Percentiles rank a stretch among this genome's conserved stretches.
These are phyloP conservation scores for Procavia capensis DNA, from an alignment of 2,113 vertebrate species.

Conservation along the genomic window DNA sequence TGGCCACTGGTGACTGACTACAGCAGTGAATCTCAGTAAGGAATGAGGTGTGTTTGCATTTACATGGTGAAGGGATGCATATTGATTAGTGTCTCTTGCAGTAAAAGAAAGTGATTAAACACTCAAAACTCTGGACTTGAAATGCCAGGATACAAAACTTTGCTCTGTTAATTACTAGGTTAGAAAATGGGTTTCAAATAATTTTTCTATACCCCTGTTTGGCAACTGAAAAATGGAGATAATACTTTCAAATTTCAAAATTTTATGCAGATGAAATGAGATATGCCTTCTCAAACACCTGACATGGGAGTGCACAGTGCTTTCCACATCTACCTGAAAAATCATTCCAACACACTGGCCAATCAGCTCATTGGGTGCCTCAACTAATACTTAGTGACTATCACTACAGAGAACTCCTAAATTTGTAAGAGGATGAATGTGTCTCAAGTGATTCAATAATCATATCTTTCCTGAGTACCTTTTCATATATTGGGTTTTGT, in stretches of 20 bases:
- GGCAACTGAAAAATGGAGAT: background rate
- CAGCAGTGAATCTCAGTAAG: background rate
- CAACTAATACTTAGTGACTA: accelerated
- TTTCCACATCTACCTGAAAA: background rate
- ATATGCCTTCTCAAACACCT: background rate
- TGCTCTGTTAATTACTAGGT: background rate
- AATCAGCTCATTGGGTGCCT: background rate
- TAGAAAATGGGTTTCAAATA: background rate
- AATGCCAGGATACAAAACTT: background rate
- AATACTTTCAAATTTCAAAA: background rate
- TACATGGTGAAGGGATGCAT: background rate
- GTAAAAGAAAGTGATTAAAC: background rate
- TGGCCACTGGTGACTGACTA: background rate
- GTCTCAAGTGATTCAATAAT: background rate
- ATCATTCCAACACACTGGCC: background rate
- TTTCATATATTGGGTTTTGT: background rate
- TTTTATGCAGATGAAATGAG: background rate
- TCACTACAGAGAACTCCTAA: background rate
- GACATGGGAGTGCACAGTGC: accelerated
- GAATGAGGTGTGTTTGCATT: background rate
- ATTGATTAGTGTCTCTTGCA: background rate
- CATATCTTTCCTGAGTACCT: background rate
- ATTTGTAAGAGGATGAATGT: accelerated
- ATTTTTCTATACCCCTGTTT: background rate
- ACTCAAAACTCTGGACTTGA: background rate